Percentiles rank a stretch among this genome's conserved stretches.
These are phyloP conservation scores for Pteria penguin DNA, from an alignment of 2,888 invertebrate genomes.

Conservation along the genomic window DNA sequence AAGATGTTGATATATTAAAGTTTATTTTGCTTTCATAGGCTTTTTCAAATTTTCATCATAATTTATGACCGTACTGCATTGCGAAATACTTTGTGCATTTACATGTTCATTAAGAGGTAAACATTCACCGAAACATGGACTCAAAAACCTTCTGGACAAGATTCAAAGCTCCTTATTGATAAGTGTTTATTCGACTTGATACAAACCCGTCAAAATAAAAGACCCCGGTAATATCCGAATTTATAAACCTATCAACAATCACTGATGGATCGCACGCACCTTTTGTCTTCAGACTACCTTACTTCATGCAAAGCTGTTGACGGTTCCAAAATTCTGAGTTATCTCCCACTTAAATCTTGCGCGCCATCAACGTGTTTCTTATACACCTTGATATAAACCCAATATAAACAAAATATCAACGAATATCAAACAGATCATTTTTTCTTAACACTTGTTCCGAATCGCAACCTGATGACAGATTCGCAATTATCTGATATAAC, in stretches of 20 bases:
- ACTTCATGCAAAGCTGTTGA: not conserved
- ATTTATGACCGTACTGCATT: too few species aligned
- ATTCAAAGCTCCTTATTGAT: too few species aligned
- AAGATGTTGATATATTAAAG: too few species aligned
- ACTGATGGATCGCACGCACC: not conserved
- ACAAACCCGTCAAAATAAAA: too few species aligned
- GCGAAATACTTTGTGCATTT: too few species aligned
- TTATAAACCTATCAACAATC: not conserved
- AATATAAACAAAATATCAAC: constrained; percentile 3
- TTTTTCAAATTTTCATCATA: too few species aligned
- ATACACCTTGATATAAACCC: not conserved
- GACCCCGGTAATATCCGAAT: too few species aligned
- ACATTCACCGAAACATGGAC: too few species aligned
- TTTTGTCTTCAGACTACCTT: not conserved
- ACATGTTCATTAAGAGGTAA: too few species aligned
- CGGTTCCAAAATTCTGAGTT: not conserved
- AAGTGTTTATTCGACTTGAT: too few species aligned
- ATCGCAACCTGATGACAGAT: constrained; percentile 9
- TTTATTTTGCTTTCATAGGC: too few species aligned
- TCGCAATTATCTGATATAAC: not conserved
- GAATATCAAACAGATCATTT: not conserved
- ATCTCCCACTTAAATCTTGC: not conserved
- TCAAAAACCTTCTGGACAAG: too few species aligned
- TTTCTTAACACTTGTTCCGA: not conserved
- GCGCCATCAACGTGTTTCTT: not conserved